These are phyloP conservation scores for Acinonyx jubatus DNA, from an alignment of 2,113 vertebrate species.

Conservation along the genomic window DNA sequence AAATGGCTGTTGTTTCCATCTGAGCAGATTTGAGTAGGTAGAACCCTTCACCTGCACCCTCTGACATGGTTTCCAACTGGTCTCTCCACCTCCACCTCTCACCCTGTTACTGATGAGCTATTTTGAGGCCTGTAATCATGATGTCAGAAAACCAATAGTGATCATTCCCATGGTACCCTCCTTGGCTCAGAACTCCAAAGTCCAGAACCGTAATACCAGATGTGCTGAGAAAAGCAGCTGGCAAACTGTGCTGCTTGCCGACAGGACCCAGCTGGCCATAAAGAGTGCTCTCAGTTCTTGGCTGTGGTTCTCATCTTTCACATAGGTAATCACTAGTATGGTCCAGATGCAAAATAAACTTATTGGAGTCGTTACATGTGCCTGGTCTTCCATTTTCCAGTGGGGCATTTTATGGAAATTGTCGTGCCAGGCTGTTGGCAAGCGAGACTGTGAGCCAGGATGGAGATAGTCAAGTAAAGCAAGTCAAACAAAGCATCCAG, in stretches of 20 bases:
- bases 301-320: not conserved
- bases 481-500: not conserved
- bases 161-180: not conserved
- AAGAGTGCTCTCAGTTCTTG: not conserved
- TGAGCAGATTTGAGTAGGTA: conserved; percentile 11
- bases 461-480: not conserved
- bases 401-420: conserved; percentile 33
- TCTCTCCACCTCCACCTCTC: not conserved
- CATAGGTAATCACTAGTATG: not conserved
- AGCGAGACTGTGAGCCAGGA: conserved; percentile 53
- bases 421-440: conserved; percentile 22
- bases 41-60: not conserved
- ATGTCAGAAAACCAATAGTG: conserved; percentile 4
- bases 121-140: conserved; percentile 56
- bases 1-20: conserved; percentile 33
- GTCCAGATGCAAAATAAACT: not conserved
- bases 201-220: not conserved
- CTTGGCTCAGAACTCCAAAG: not conserved
- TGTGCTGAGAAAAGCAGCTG: conserved; percentile 21
- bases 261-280: not conserved
- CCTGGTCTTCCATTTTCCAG: conserved; percentile 42
- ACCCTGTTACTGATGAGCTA: not conserved
- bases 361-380: not conserved
- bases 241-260: not conserved
- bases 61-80: not conserved